Base-by-base conservation (phyloP, 2,797 vertebrate genomes). In the Hippocampus kuda region DNA sequence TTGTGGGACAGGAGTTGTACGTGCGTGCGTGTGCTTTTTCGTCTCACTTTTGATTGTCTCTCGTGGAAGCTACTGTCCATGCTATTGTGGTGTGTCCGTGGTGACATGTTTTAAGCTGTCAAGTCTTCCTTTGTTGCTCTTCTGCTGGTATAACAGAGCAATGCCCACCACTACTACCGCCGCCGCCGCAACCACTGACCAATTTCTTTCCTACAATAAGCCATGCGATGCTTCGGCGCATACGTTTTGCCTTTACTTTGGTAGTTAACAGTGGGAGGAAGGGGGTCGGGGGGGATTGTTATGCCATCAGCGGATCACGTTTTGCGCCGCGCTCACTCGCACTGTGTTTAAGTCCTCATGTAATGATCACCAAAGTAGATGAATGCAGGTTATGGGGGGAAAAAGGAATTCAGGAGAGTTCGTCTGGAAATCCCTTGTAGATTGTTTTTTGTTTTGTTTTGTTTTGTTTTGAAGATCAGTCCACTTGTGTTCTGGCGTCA, bases 81-180 rank as follows among this genome's bases (percentile, higher is more conserved):
- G 80, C 77, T 87, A 74, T 86, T 62, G 83, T 88, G 85, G 83
- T 80, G 80, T 85, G 86, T 85, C 68, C 85, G 76, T 88, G 80
- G 84, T 88, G 77, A 83, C 77, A 80, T 82, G 79, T 88, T 87
- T 86, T 81, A 78, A 83, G 83, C 87, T 79, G 86, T 65, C 88
- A 87, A 87, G 90, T 92, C 90, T 92, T 91, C 90, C 90, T 91
- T 88, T 83, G 87, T 88, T 86, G 87, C 89, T 89, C 89, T 87
- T 85, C 77, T 83, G 83, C 77, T 90, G 79, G 84, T 84, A 81
- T 78, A 87, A 86, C 80, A 83, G 85, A 87, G 86, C 85, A 88
- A 88, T 88, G 84, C 84, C 80, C 62, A 80, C 77, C 78, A 78
- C 20, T 8, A 46, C 44, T 46, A 38, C 34, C 34, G 11, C 84